phyloP scores from a whole-genome alignment of 2,888 invertebrate genomes.

The Scaptomyza caliginosa region DNA sequence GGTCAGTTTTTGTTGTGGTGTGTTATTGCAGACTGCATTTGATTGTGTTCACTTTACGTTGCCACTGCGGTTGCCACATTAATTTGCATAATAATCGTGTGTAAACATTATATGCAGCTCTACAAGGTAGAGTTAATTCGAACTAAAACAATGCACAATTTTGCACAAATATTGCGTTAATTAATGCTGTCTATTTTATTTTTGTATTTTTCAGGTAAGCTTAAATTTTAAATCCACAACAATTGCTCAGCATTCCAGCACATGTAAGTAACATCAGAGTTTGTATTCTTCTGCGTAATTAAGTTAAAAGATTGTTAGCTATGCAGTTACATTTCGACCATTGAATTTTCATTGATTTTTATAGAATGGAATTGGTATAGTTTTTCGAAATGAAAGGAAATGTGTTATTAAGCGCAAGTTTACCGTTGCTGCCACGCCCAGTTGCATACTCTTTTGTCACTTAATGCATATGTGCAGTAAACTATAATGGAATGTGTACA shows the following conservation, averaged over 20 bases:
- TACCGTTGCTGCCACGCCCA: constrained; percentile 5
- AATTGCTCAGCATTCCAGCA: too few relatives aligned
- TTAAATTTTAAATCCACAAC: background rate
- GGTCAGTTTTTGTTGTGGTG: constrained; percentile 41
- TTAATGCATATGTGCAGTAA: background rate
- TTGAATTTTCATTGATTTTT: too few relatives aligned
- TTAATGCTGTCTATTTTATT: constrained; percentile 27
- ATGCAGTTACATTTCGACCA: too few relatives aligned
- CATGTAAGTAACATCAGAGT: too few relatives aligned
- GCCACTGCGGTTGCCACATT: constrained; percentile 34
- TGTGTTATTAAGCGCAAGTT: constrained; percentile 3
- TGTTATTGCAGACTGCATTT: constrained; percentile 17
- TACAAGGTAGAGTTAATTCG: constrained; percentile 18
- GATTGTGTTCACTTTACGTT: constrained; percentile 11
- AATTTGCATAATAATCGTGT: constrained; percentile 57
- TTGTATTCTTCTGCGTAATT: too few relatives aligned
- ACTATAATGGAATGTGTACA: constrained; percentile 7
- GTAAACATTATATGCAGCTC: constrained; percentile 15
- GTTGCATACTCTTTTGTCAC: background rate
- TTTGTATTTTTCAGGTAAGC: constrained; percentile 46
- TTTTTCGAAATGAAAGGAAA: too few relatives aligned
- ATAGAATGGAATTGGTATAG: too few relatives aligned
- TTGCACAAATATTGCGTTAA: constrained; percentile 27
- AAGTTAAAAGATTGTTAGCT: too few relatives aligned
- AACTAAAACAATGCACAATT: constrained; percentile 15